These are phyloP conservation scores for Erithacus rubecula DNA, from an alignment of 2,797 vertebrate genomes.

Conservation along the genomic window DNA sequence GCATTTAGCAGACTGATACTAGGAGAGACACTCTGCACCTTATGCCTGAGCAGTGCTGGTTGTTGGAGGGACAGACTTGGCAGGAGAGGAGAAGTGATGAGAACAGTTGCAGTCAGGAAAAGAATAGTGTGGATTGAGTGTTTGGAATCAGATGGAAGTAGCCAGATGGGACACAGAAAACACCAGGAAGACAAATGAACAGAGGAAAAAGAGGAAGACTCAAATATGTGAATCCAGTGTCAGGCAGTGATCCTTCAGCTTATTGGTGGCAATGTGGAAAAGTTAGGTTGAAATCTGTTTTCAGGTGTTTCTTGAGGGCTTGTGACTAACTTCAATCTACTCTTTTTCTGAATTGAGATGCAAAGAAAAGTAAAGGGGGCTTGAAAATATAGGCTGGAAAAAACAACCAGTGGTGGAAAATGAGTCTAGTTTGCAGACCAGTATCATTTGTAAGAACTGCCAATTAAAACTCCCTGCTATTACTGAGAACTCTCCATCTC, in stretches of 20 bases:
- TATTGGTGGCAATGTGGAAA: not conserved
- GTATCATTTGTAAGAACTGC: not conserved
- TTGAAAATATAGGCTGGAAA: not conserved
- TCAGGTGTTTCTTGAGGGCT: not conserved
- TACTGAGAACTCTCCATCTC: not conserved
- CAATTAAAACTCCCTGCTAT: not conserved
- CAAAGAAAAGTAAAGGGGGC: not conserved
- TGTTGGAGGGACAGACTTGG: not conserved
- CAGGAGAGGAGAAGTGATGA: not conserved
- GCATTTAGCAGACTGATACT: not conserved
- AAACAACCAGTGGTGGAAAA: not conserved
- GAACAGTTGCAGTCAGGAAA: not conserved
- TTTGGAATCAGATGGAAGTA: not conserved
- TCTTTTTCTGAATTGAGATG: not conserved
- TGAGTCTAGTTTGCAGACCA: not conserved
- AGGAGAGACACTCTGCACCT: not conserved
- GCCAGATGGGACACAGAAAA: not conserved
- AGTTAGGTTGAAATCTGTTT: not conserved
- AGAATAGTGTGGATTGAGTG: not conserved
- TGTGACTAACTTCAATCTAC: not conserved
- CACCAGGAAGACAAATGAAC: not conserved
- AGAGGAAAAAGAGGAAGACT: not conserved
- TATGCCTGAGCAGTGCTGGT: not conserved
- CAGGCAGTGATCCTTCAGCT: not conserved
- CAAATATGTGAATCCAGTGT: not conserved